These are phyloP conservation scores for Austrofundulus limnaeus DNA, from an alignment of 2,113 vertebrate genomes.

Conservation along the genomic window DNA sequence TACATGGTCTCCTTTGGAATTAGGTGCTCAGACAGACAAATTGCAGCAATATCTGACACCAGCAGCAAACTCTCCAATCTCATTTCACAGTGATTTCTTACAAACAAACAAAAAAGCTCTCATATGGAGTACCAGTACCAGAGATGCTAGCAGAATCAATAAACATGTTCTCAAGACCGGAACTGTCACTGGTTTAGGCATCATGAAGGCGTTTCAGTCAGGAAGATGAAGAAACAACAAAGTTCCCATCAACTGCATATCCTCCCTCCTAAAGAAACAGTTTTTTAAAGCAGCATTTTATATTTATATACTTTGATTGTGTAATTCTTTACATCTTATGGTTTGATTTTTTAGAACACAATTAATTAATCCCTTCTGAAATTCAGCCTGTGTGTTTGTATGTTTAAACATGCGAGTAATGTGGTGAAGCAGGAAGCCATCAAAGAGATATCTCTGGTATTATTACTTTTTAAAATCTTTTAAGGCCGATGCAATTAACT, in stretches of 20 bases:
- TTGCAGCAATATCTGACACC: neutral
- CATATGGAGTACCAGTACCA: neutral
- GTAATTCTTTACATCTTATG: neutral
- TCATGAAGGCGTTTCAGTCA: neutral
- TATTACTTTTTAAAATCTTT: constrained; percentile 70
- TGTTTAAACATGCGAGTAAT: constrained; percentile 35
- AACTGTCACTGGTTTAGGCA: neutral
- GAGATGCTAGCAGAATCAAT: neutral
- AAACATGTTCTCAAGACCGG: neutral
- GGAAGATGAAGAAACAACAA: constrained; percentile 3
- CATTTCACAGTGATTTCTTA: neutral
- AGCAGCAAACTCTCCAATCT: neutral
- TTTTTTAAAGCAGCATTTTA: neutral
- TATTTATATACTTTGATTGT: neutral
- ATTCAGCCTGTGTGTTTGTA: constrained; percentile 12
- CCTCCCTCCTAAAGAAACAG: neutral
- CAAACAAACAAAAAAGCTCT: neutral
- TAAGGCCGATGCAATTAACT: constrained; percentile 52
- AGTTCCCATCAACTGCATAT: neutral
- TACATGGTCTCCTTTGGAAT: neutral
- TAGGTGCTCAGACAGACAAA: neutral
- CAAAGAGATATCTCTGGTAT: constrained; percentile 31
- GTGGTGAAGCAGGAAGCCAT: constrained; percentile 32
- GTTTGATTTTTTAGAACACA: neutral
- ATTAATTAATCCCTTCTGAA: constrained; percentile 15